Conservation (phyloP, 2,797 vertebrate genomes). For the Hippopotamyrus pictus region DNA sequence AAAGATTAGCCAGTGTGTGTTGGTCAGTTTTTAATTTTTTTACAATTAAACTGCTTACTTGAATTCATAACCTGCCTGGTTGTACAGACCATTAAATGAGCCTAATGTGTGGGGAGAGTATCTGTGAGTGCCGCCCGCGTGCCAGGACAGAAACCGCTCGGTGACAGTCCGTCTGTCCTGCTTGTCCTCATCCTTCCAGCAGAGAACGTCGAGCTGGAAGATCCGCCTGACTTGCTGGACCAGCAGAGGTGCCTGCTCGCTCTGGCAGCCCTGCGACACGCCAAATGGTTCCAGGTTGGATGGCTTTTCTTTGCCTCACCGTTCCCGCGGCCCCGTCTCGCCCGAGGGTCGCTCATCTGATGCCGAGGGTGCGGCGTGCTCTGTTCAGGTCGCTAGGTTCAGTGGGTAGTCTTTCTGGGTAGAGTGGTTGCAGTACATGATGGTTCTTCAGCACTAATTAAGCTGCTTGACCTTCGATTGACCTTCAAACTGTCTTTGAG, state of each 20-base stretch:
- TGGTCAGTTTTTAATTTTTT: not conserved
- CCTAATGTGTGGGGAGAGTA: not conserved
- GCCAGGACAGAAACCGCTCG: conserved; percentile 56
- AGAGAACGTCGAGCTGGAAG: conserved; percentile 67
- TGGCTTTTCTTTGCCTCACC: conserved; percentile 67
- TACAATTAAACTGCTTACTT: not conserved
- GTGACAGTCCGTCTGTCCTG: conserved; percentile 68
- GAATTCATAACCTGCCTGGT: not conserved
- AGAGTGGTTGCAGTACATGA: not conserved
- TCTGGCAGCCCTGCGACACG: conserved; percentile 82
- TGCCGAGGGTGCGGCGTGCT: not conserved
- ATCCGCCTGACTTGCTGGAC: conserved; percentile 73
- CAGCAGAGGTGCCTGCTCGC: conserved; percentile 80
- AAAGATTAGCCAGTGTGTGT: not conserved
- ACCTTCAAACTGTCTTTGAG: not conserved
- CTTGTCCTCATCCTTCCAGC: conserved; percentile 67
- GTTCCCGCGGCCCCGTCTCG: not conserved
- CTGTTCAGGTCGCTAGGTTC: not conserved
- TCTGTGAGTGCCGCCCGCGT: not conserved
- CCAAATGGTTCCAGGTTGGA: conserved; percentile 97
- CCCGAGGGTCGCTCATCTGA: conserved; percentile 46
- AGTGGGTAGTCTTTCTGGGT: not conserved
- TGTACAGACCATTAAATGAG: not conserved
- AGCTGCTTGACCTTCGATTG: not conserved
- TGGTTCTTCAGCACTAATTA: not conserved